A percentile compares a stretch with the other conserved stretches of the same genome.
phyloP scores from a whole-genome alignment of 2,888 invertebrate genomes.

The Plusia festucae region DNA sequence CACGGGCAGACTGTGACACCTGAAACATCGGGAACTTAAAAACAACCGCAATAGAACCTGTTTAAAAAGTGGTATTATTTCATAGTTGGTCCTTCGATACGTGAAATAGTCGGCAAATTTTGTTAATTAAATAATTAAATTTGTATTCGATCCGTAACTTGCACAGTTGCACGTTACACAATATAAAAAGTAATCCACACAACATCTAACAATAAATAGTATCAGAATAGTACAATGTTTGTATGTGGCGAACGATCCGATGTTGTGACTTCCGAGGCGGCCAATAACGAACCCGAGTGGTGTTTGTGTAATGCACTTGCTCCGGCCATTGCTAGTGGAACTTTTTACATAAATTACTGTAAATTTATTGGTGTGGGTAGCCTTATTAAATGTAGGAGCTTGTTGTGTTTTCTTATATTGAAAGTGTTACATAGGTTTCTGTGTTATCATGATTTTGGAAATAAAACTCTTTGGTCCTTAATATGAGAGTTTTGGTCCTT shows the following conservation, averaged over 20 bases:
- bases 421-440: not conserved
- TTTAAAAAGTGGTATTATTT: too few relatives aligned
- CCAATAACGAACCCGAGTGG: constrained; percentile 68
- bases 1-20: too few relatives aligned
- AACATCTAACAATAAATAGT: constrained; percentile 10
- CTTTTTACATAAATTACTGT: constrained; percentile 51
- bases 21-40: too few relatives aligned
- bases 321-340: constrained; percentile 37
- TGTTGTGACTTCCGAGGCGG: constrained; percentile 57
- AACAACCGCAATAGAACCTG: too few relatives aligned
- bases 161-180: not conserved
- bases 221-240: constrained; percentile 41
- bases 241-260: constrained; percentile 44
- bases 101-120: too few relatives aligned
- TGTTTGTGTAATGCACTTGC: constrained; percentile 71
- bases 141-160: too few relatives aligned
- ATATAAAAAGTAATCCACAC: constrained; percentile 17
- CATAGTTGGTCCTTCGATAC: too few relatives aligned
- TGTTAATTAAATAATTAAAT: too few relatives aligned
- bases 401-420: constrained; percentile 29
- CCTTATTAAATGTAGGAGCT: constrained; percentile 36
- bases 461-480: not conserved
- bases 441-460: not conserved
- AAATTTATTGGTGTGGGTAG: constrained; percentile 28
- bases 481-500: too few relatives aligned